These are phyloP conservation scores for Drosophila sordidula DNA, from an alignment of 2,888 invertebrate genomes.

Conservation along the genomic window DNA sequence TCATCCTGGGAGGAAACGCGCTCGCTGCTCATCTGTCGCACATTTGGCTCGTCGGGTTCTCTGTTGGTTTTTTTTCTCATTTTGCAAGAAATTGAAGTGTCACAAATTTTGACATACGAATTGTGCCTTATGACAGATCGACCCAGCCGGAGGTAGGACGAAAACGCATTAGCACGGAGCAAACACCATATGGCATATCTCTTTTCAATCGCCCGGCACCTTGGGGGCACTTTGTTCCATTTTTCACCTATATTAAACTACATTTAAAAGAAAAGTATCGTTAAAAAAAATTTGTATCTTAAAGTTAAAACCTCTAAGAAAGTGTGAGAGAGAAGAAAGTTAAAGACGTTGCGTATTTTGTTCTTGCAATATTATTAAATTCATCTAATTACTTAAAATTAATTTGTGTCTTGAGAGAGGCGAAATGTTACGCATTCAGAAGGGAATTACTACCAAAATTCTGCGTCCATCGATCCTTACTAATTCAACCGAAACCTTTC, in stretches of 20 bases:
- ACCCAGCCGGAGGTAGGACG: slow-evolving; percentile 39
- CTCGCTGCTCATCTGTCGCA: slow-evolving; percentile 72
- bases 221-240: slow-evolving; percentile 16
- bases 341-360: too few species aligned
- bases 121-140: slow-evolving; percentile 80
- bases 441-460: too few species aligned
- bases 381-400: too few species aligned
- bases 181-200: slow-evolving; percentile 57
- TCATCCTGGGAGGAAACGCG: slow-evolving; percentile 52
- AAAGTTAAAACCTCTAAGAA: background rate
- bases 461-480: too few species aligned
- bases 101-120: slow-evolving; percentile 85
- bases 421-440: too few species aligned
- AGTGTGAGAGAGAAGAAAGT: background rate
- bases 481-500: too few species aligned
- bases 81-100: slow-evolving; percentile 82
- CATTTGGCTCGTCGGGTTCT: slow-evolving; percentile 52
- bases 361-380: too few species aligned
- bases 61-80: slow-evolving; percentile 22
- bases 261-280: slow-evolving; percentile 9
- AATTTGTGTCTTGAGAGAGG: too few species aligned
- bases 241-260: background rate
- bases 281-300: background rate
- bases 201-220: slow-evolving; percentile 44
- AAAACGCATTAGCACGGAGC: slow-evolving; percentile 61